Percentiles rank a stretch among this genome's conserved stretches.
These are phyloP conservation scores for Bothrops jararaca DNA, from an alignment of 2,113 vertebrate species.

Conservation along the genomic window DNA sequence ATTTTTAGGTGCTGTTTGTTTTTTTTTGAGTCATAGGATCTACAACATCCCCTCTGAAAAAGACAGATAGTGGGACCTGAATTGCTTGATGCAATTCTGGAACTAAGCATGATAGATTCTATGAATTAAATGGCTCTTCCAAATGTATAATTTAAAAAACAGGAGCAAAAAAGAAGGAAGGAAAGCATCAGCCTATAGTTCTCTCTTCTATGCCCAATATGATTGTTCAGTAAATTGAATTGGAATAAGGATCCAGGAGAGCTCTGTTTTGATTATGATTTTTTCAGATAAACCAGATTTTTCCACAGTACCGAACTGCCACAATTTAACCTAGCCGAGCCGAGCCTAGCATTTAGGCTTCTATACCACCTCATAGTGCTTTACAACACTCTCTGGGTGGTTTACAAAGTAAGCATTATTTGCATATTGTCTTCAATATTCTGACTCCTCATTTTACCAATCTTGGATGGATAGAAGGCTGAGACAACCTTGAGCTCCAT, in stretches of 20 bases:
- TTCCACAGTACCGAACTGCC: background rate
- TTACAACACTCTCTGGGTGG: background rate
- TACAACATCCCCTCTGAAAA: background rate
- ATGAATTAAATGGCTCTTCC: background rate
- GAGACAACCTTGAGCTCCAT: background rate
- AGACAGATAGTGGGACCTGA: background rate
- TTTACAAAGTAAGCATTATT: background rate
- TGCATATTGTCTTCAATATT: background rate
- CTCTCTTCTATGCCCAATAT: background rate
- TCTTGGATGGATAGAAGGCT: background rate
- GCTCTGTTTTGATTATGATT: conserved; percentile 13
- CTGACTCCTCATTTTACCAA: background rate
- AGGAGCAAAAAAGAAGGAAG: background rate
- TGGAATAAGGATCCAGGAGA: background rate
- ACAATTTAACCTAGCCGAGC: background rate
- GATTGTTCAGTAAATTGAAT: background rate
- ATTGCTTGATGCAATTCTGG: background rate
- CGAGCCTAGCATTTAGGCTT: background rate
- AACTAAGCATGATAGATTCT: background rate
- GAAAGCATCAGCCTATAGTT: background rate
- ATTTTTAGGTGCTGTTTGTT: background rate
- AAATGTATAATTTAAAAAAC: background rate
- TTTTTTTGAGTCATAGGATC: background rate
- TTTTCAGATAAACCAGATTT: background rate
- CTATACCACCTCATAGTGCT: background rate